These are phyloP conservation scores for Bugulina stolonifera DNA, from an alignment of 2,888 invertebrate species.

Conservation along the genomic window DNA sequence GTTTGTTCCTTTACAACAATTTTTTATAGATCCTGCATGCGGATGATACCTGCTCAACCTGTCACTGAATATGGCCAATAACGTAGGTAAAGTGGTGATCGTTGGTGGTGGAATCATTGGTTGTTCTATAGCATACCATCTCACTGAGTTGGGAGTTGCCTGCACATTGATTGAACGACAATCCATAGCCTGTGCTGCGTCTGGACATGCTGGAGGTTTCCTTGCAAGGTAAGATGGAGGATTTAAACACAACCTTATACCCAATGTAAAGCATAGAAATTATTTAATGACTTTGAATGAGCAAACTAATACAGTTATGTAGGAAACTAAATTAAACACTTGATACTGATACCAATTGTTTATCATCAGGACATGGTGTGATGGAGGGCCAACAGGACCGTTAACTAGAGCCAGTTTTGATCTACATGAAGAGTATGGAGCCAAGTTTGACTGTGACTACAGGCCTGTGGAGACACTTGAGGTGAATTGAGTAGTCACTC, in stretches of 20 bases:
- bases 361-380: conserved; percentile 33
- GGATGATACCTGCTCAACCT: no score
- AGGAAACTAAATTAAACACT: no score
- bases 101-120: conserved; percentile 87
- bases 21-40: no score
- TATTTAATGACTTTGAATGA: no score
- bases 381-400: conserved; percentile 27
- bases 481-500: no score
- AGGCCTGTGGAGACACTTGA: conserved; percentile 14
- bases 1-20: no score
- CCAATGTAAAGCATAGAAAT: no score
- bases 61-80: no score
- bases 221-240: conserved; percentile 26
- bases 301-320: no score
- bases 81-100: conserved; percentile 59
- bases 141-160: conserved; percentile 68
- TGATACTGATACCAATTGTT: no score
- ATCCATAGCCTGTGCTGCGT: conserved; percentile 33
- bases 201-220: conserved; percentile 31
- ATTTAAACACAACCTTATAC: no score
- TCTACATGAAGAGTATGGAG: conserved; percentile 31
- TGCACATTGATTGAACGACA: conserved; percentile 31
- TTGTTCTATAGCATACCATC: conserved; percentile 80
- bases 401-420: conserved; percentile 32
- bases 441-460: conserved; percentile 16